phyloP scores from a whole-genome alignment of 2,113 vertebrate species.

The Bolborhynchus lineola region DNA sequence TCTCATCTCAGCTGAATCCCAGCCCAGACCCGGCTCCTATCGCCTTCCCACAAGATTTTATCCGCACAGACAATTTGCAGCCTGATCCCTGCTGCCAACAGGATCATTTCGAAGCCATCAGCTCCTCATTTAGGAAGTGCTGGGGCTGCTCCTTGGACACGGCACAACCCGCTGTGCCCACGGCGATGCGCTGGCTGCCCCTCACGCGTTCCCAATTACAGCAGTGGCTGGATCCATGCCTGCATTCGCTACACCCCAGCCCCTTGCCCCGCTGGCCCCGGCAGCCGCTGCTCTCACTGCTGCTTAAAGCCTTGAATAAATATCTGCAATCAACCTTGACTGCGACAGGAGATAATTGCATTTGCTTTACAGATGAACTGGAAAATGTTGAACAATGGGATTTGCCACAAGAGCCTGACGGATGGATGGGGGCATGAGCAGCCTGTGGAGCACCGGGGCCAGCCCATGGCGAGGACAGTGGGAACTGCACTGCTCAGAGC shows the following conservation, averaged over 20 bases:
- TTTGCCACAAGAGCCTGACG: background rate
- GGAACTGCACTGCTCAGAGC: background rate
- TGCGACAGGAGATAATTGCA: conserved; percentile 11
- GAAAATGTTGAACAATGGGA: conserved; percentile 18
- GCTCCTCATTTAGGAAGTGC: background rate
- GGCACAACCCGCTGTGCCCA: background rate
- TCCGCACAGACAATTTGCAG: background rate
- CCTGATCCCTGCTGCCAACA: background rate
- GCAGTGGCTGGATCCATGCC: background rate
- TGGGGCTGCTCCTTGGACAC: background rate
- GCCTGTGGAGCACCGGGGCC: background rate
- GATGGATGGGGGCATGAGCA: background rate
- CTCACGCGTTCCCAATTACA: background rate
- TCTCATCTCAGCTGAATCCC: accelerated
- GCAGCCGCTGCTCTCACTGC: background rate
- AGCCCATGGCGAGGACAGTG: background rate
- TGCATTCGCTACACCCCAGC: background rate
- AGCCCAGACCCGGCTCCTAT: accelerated
- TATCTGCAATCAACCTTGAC: conserved; percentile 6
- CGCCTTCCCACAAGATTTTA: accelerated
- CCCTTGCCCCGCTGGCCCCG: background rate
- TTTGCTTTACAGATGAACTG: conserved; percentile 57
- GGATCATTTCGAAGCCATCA: background rate
- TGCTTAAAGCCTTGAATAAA: background rate
- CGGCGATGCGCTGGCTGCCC: background rate